These are phyloP conservation scores for Zaprionus lachaisei DNA, from an alignment of 1,140 invertebrate species.

Conservation along the genomic window DNA sequence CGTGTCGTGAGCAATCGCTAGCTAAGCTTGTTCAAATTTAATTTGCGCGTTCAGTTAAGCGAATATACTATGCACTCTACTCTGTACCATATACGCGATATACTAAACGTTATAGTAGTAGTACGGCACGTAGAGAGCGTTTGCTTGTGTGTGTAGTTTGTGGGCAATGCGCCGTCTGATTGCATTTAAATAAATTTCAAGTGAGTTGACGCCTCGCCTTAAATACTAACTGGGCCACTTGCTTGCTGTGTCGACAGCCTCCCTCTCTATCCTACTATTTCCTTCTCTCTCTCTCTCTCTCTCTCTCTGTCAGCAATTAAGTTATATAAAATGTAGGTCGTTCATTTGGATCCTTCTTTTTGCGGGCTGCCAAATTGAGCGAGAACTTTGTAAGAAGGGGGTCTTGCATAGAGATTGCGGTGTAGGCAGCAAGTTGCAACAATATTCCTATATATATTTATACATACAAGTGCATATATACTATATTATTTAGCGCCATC, in stretches of 20 bases:
- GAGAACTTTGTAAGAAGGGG: conserved; percentile 6
- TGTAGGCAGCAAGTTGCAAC: conserved; percentile 11
- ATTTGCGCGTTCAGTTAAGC: conserved; percentile 39
- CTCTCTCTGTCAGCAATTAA: conserved; percentile 49
- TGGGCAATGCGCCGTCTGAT: conserved; percentile 54
- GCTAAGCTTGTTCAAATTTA: conserved; percentile 54
- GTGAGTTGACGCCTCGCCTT: conserved; percentile 56
- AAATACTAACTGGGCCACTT: conserved; percentile 44
- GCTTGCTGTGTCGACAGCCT: conserved; percentile 24
- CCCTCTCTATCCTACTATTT: not conserved
- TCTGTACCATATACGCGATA: not conserved
- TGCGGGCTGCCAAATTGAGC: conserved; percentile 51
- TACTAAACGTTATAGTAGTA: not conserved
- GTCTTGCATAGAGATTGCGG: conserved; percentile 9
- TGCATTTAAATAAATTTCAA: conserved; percentile 74
- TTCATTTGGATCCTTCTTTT: conserved; percentile 1
- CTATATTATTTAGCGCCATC: conserved; percentile 39
- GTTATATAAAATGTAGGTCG: conserved; percentile 37
- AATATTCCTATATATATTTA: conserved; percentile 5
- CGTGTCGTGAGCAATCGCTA: conserved; percentile 20
- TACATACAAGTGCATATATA: conserved; percentile 8
- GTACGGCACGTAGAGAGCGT: conserved; percentile 34
- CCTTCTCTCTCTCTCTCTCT: not conserved
- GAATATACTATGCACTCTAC: conserved; percentile 5
- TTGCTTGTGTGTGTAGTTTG: conserved; percentile 30